Evolutionary conservation across 2,113 vertebrate genomes (phyloP).

Genomic region (Gobio gobio): DNA sequence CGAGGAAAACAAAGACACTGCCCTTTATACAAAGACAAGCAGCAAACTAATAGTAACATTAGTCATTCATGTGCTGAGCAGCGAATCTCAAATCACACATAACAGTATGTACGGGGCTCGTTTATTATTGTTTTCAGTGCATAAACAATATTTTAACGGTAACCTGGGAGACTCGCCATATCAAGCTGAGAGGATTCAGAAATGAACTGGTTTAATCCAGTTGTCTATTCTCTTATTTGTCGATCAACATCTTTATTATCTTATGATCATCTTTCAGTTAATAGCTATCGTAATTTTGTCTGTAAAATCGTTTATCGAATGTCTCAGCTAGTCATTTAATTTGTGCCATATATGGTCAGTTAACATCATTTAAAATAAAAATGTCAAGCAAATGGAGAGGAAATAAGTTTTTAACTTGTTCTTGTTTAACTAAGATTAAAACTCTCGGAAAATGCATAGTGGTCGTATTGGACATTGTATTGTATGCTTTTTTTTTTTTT

Average conservation of each 20-base stretch:
- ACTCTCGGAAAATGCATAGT: background rate
- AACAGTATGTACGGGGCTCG: background rate
- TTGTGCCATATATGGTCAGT: background rate
- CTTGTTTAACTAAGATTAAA: background rate
- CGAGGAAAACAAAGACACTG: constrained; percentile 14
- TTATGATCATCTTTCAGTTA: background rate
- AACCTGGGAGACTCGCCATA: background rate
- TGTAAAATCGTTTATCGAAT: too few species aligned
- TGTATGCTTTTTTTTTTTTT: constrained; percentile 44
- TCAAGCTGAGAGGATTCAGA: background rate
- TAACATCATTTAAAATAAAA: background rate
- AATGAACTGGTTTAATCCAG: constrained; percentile 43
- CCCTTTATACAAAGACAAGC: constrained; percentile 6
- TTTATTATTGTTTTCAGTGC: background rate
- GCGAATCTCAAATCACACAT: background rate
- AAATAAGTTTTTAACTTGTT: background rate
- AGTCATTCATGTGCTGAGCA: background rate
- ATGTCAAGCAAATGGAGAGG: background rate
- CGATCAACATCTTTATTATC: background rate
- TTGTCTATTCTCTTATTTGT: constrained; percentile 1
- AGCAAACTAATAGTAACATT: constrained; percentile 10
- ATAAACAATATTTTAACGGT: background rate
- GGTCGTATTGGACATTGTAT: constrained; percentile 24
- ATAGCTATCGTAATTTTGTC: background rate
- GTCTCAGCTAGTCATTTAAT: background rate